Conservation (phyloP, 92 coral and sea anemone genomes). For the Heliopora coerulea region DNA sequence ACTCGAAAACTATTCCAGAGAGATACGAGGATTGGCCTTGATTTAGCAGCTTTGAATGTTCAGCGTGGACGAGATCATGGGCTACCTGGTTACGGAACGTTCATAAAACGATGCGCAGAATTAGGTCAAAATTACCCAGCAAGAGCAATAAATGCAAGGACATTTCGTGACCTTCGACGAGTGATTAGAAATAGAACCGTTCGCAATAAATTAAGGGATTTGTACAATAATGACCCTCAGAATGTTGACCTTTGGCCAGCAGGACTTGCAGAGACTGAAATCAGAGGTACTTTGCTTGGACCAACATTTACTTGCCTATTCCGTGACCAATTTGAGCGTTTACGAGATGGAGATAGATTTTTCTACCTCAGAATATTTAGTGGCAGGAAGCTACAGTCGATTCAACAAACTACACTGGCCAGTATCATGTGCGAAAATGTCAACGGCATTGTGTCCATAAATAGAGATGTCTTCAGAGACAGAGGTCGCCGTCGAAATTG, state of each 20-base stretch:
- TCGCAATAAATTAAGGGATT: neutral
- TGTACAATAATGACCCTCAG: conserved; percentile 17
- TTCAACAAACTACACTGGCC: neutral
- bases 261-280: neutral
- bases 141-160: neutral
- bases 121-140: neutral
- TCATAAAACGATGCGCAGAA: neutral
- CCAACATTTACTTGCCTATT: conserved; percentile 31
- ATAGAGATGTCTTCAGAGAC: neutral
- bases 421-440: conserved; percentile 7
- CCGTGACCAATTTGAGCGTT: conserved; percentile 19
- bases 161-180: neutral
- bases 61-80: conserved; percentile 39
- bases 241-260: conserved; percentile 19
- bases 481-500: neutral
- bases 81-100: conserved; percentile 18
- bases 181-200: neutral
- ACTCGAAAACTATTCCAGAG: conserved; percentile 8
- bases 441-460: neutral
- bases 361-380: neutral
- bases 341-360: conserved; percentile 31
- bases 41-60: conserved; percentile 33
- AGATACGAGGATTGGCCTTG: conserved; percentile 9
- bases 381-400: neutral
- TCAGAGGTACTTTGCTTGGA: conserved; percentile 6